phyloP scores from a whole-genome alignment of 2,888 invertebrate species.

The Napeogenes inachia region DNA sequence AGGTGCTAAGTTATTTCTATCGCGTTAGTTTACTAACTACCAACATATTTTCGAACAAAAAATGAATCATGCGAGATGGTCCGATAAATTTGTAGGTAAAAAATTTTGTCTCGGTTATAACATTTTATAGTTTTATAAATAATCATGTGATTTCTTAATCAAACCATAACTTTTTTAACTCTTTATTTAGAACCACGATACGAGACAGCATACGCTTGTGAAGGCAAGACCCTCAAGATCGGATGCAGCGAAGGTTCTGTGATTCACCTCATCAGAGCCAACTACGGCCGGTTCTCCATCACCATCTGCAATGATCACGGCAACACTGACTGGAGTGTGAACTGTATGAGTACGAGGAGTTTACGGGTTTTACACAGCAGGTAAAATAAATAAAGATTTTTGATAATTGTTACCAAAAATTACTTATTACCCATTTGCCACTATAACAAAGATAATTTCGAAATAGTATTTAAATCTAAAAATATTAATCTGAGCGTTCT shows the following conservation, averaged over 20 bases:
- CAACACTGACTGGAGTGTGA: slow-evolving; percentile 97
- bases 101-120: neutral
- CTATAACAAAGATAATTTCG: neutral
- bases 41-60: slow-evolving; percentile 13
- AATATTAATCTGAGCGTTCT: slow-evolving; percentile 16
- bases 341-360: slow-evolving; percentile 95
- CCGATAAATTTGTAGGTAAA: too few relatives aligned
- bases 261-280: slow-evolving; percentile 94
- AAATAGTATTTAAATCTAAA: neutral
- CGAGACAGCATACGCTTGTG: slow-evolving; percentile 95
- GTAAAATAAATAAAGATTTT: slow-evolving; percentile 63
- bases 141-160: neutral
- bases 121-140: neutral
- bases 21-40: slow-evolving; percentile 19
- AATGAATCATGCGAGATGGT: neutral
- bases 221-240: slow-evolving; percentile 92
- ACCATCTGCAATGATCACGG: slow-evolving; percentile 97
- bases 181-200: slow-evolving; percentile 84
- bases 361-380: slow-evolving; percentile 91
- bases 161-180: slow-evolving; percentile 30
- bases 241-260: slow-evolving; percentile 92
- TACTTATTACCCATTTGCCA: too few relatives aligned
- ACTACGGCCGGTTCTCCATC: slow-evolving; percentile 96
- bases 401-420: too few relatives aligned
- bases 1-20: slow-evolving; percentile 25